These are phyloP conservation scores for Poecilus cupreus DNA, from an alignment of 2,888 invertebrate species.

Conservation along the genomic window DNA sequence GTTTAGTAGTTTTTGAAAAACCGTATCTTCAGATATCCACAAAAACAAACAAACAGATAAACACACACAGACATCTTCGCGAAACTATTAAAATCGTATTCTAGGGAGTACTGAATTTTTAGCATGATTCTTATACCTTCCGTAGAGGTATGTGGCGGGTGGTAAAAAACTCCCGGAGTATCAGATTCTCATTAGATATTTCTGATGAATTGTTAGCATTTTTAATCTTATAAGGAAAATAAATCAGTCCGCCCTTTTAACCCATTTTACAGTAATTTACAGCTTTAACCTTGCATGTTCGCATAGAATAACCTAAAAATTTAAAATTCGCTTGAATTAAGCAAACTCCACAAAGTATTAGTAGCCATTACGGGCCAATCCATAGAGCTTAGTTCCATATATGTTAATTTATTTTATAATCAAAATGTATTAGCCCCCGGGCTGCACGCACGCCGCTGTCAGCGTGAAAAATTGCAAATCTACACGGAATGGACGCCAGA, in stretches of 20 bases:
- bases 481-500: conserved; percentile 22
- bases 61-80: no score
- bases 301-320: not conserved
- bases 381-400: conserved; percentile 1
- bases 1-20: no score
- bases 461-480: conserved; percentile 32
- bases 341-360: conserved; percentile 10
- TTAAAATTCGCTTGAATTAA: conserved; percentile 5
- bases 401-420: conserved; percentile 40
- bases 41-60: no score
- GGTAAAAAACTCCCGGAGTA: no score
- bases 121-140: no score
- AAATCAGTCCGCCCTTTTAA: not conserved
- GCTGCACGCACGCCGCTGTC: conserved; percentile 19
- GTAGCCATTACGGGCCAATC: not conserved
- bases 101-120: no score
- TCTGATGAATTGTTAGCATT: no score
- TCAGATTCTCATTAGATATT: no score
- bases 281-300: conserved; percentile 13
- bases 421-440: conserved; percentile 23
- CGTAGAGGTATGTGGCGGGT: no score
- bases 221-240: no score
- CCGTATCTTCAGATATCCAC: no score
- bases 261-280: conserved; percentile 12
- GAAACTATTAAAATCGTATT: no score